Percentiles rank a stretch among this genome's conserved stretches.
These are phyloP conservation scores for Tipula helvola DNA, from an alignment of 2,888 invertebrate species.

Conservation along the genomic window DNA sequence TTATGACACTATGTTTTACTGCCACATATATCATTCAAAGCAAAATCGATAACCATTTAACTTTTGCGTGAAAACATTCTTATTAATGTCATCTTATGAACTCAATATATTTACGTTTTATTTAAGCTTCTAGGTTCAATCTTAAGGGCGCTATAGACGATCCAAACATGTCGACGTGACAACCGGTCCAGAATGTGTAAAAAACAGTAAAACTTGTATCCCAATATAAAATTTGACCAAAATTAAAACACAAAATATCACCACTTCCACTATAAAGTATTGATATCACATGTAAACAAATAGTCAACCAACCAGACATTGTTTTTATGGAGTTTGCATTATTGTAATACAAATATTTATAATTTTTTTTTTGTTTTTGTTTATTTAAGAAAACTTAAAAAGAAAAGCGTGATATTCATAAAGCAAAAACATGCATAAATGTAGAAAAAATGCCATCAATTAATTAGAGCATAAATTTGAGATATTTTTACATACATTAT, in stretches of 20 bases:
- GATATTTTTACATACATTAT: background rate
- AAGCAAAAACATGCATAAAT: background rate
- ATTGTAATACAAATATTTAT: background rate
- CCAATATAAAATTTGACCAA: background rate
- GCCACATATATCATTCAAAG: too few species aligned
- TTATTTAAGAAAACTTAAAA: background rate
- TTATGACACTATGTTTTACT: too few species aligned
- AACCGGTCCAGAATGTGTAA: too few species aligned
- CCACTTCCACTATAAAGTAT: background rate
- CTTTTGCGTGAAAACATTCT: too few species aligned
- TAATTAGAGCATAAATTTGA: slow-evolving; percentile 7
- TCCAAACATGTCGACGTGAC: too few species aligned
- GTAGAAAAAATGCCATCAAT: background rate
- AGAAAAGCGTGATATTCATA: background rate
- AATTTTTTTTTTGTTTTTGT: background rate
- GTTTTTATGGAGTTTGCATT: background rate
- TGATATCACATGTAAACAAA: background rate
- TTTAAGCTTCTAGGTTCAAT: too few species aligned
- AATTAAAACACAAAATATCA: background rate
- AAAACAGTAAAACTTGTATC: background rate
- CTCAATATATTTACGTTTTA: too few species aligned
- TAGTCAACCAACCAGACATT: slow-evolving; percentile 5
- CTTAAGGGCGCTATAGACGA: too few species aligned
- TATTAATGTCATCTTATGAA: too few species aligned
- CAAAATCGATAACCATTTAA: too few species aligned